These are phyloP conservation scores for Boulengeromyrus knoepffleri DNA, from an alignment of 2,113 vertebrate species.

Conservation along the genomic window DNA sequence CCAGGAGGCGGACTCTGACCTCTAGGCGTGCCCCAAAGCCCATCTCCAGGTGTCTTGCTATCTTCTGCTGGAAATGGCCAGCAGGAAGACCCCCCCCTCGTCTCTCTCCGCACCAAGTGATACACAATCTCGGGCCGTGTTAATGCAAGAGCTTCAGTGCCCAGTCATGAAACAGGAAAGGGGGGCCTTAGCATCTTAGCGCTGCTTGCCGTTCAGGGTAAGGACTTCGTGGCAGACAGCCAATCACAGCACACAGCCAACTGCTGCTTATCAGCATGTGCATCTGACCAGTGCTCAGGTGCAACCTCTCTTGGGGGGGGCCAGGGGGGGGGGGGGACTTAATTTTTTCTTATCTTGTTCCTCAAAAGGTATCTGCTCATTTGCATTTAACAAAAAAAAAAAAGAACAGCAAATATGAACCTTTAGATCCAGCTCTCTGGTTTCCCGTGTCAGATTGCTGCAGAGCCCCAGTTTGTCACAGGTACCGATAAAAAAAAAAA, in stretches of 20 bases:
- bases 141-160: constrained; percentile 56
- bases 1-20: background rate
- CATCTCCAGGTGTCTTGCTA: background rate
- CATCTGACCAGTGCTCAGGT: background rate
- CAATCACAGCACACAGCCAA: background rate
- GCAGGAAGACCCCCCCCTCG: constrained; percentile 39
- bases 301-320: background rate
- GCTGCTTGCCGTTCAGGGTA: background rate
- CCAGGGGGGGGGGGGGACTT: background rate
- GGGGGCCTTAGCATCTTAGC: background rate
- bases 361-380: background rate
- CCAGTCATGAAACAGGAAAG: constrained; percentile 47
- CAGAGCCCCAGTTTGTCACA: background rate
- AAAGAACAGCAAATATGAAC: background rate
- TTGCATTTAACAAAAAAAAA: background rate
- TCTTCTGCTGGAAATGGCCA: constrained; percentile 37
- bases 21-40: background rate
- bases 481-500: background rate
- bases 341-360: background rate
- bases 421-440: background rate
- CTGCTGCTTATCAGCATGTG: background rate
- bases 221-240: background rate
- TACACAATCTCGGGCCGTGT: constrained; percentile 53
- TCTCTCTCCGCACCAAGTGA: constrained; percentile 47
- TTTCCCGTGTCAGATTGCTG: background rate